Evolutionary conservation across 2,797 vertebrate species (phyloP).

Genomic region (Xenopus petersii): DNA sequence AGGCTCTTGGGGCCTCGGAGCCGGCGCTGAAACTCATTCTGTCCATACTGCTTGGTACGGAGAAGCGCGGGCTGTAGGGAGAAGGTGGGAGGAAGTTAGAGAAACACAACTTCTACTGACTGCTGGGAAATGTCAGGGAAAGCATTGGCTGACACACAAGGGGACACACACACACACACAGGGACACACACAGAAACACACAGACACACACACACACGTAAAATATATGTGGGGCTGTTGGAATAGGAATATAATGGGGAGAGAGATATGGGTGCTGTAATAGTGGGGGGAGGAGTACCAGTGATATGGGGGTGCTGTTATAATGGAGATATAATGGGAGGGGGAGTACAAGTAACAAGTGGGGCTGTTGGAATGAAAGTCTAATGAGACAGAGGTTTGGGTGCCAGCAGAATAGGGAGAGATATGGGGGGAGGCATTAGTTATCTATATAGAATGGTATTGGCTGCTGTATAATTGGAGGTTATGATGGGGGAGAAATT

Average conservation of each 20-base stretch:
- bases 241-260: not conserved
- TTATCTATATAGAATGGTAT: no score
- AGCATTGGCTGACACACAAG: not conserved
- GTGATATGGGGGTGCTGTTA: not conserved
- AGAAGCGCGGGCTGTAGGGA: not conserved
- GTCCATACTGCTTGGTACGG: constrained; percentile 86
- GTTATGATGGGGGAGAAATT: no score
- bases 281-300: not conserved
- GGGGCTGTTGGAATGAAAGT: not conserved
- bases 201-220: no score
- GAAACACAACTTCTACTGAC: not conserved
- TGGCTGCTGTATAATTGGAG: no score
- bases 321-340: constrained; percentile 47
- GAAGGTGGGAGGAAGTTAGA: not conserved
- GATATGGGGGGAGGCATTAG: not conserved
- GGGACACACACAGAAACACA: no score
- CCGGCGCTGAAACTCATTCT: constrained; percentile 87
- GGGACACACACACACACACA: not conserved
- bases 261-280: not conserved
- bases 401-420: not conserved
- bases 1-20: constrained; percentile 85
- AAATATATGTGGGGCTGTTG: no score
- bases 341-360: not conserved
- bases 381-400: not conserved
- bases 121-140: not conserved